phyloP scores from a whole-genome alignment of 2,113 vertebrate genomes.

The Sturnus vulgaris region DNA sequence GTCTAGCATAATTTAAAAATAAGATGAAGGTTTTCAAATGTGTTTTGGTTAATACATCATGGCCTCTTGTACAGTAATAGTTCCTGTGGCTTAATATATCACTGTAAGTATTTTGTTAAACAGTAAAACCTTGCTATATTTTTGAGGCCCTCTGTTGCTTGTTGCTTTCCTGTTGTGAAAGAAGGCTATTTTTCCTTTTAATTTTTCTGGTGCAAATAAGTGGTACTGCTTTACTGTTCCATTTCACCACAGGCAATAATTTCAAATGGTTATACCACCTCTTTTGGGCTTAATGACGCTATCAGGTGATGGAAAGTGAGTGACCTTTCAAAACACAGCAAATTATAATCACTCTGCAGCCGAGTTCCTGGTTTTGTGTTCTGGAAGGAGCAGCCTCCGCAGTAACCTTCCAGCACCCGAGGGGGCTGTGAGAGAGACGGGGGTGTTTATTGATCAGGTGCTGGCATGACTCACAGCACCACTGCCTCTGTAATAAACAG shows the following conservation, averaged over 20 bases:
- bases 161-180: not conserved
- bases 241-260: conserved; percentile 36
- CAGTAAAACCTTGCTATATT: not conserved
- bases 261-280: not conserved
- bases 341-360: not conserved
- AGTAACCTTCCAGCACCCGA: not conserved
- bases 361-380: not conserved
- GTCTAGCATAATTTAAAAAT: not conserved
- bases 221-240: not conserved
- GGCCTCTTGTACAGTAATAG: not conserved
- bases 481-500: not conserved
- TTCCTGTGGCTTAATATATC: not conserved
- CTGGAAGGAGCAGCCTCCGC: not conserved
- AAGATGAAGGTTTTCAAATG: not conserved
- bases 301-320: not conserved
- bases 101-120: not conserved
- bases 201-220: conserved; percentile 9
- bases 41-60: not conserved
- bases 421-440: not conserved
- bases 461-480: not conserved
- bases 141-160: not conserved
- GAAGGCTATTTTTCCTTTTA: not conserved
- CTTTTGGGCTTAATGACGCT: not conserved
- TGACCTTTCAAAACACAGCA: not conserved
- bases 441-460: not conserved